These are phyloP conservation scores for Drosophila vallismaia DNA, from an alignment of 2,888 invertebrate genomes.

Conservation along the genomic window DNA sequence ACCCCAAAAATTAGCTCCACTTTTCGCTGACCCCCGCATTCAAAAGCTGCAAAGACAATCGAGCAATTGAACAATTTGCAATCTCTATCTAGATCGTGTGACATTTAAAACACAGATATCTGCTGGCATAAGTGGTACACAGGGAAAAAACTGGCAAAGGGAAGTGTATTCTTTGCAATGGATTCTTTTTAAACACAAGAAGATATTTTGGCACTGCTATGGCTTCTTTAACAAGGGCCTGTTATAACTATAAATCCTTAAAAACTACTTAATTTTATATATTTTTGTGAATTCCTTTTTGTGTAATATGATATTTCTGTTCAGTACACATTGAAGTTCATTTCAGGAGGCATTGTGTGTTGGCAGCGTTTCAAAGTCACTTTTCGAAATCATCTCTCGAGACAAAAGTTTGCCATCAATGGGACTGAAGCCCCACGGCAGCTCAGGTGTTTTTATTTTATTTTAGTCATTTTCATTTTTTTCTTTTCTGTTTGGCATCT, in stretches of 20 bases:
- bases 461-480: slow-evolving; percentile 23
- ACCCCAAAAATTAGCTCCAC: slow-evolving; percentile 66
- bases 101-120: slow-evolving; percentile 57
- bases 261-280: no score
- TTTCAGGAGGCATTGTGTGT: slow-evolving; percentile 46
- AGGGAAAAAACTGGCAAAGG: not conserved
- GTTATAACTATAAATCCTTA: no score
- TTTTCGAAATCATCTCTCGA: slow-evolving; percentile 58
- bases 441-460: slow-evolving; percentile 53
- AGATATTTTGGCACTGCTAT: not conserved
- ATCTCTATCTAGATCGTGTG: slow-evolving; percentile 61
- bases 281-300: not conserved
- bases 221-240: not conserved
- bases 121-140: slow-evolving; percentile 35
- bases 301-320: slow-evolving; percentile 2
- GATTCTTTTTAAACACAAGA: not conserved
- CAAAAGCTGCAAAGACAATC: slow-evolving; percentile 26
- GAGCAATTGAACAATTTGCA: slow-evolving; percentile 39
- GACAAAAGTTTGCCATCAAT: slow-evolving; percentile 57
- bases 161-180: not conserved
- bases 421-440: slow-evolving; percentile 42
- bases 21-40: slow-evolving; percentile 55
- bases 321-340: slow-evolving; percentile 49
- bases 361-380: slow-evolving; percentile 66
- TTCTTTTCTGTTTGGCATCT: slow-evolving; percentile 31